Evolutionary conservation across 1,140 invertebrate species (phyloP), one percentile per base, ranked within the genome.

Genomic region (Drosophila grimshawi): DNA sequence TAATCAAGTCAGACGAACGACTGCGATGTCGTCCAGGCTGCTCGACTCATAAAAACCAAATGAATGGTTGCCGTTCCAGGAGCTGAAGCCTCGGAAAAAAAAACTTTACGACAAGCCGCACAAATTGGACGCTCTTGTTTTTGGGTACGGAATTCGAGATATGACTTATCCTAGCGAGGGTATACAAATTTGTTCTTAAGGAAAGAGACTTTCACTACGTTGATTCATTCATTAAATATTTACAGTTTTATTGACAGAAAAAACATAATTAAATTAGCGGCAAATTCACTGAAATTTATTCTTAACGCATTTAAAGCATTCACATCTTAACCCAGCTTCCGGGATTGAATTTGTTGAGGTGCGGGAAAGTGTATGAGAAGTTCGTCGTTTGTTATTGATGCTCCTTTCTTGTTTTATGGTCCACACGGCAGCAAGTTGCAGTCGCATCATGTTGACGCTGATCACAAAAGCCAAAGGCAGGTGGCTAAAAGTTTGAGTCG

Each of bases 51-150:
- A 88, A 88, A 88, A 88, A 83, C 85, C 77, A 88, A 88, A 88
- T 88, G 83, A 88, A 88, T 83, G 72, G 52, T 49, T 55, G 70
- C 59, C 64, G 55, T 62, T 61, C 39, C 68, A 64, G 39, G 56
- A 67, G 56, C 57, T 66, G 62, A 61, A 19, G 60, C 69, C 45
- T 65, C 67, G 45, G 67, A 68, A 89, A 43, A 43, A 41, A 43
- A 88, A 89, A 89, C 81, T 89, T 89, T 89, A 89, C 85, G 85
- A 89, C 85, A 90, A 89, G 86, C 85, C 85, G 60, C 85, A 89
- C 85, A 89, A 89, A 89, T 89, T 89, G 85, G 81, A 90, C 51
- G 80, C 78, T 60, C 71, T 80, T 67, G 57, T 79, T 81, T 83
- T 60, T 43, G 64, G 39, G 60, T 32, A 59, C 30, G 35, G n/a